Conservation (phyloP, 2,113 vertebrate genomes). For the Cyphomyrus plagiostoma region DNA sequence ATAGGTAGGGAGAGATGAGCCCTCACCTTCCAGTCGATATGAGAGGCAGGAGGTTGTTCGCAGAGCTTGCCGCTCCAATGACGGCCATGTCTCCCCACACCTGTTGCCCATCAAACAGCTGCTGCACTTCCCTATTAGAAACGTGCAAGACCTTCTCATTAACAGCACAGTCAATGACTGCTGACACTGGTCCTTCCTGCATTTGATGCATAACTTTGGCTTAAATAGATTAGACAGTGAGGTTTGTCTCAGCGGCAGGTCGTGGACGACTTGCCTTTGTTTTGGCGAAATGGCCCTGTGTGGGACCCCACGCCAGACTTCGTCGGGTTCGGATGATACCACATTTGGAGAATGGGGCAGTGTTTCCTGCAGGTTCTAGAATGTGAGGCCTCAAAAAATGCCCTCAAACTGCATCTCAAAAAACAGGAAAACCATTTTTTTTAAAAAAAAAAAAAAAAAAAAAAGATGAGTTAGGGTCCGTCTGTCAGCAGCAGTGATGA, state of each 20-base stretch:
- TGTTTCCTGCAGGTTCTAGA: neutral
- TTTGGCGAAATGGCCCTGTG: neutral
- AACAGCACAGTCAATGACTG: neutral
- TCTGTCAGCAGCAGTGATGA: constrained; percentile 55
- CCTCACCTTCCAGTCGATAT: constrained; percentile 35
- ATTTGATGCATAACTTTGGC: neutral
- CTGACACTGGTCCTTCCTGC: neutral
- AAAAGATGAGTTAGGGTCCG: constrained; percentile 19
- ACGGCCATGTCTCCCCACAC: constrained; percentile 22
- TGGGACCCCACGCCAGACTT: neutral
- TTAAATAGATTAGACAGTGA: neutral
- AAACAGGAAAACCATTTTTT: constrained; percentile 16
- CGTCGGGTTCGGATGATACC: neutral
- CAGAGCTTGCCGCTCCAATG: constrained; percentile 26
- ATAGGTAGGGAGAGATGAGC: constrained; percentile 45
- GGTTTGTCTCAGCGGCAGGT: neutral
- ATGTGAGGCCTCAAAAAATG: neutral
- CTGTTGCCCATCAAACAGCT: neutral
- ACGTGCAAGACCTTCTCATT: neutral
- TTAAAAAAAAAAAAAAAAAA: neutral
- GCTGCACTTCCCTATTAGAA: neutral
- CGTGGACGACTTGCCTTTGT: neutral
- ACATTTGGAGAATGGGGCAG: neutral
- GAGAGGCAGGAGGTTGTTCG: constrained; percentile 21
- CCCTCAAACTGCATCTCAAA: constrained; percentile 26